Percentiles rank a stretch among this genome's conserved stretches.
These are phyloP conservation scores for Lomographa bimaculata DNA, from an alignment of 2,888 invertebrate genomes.

Conservation along the genomic window DNA sequence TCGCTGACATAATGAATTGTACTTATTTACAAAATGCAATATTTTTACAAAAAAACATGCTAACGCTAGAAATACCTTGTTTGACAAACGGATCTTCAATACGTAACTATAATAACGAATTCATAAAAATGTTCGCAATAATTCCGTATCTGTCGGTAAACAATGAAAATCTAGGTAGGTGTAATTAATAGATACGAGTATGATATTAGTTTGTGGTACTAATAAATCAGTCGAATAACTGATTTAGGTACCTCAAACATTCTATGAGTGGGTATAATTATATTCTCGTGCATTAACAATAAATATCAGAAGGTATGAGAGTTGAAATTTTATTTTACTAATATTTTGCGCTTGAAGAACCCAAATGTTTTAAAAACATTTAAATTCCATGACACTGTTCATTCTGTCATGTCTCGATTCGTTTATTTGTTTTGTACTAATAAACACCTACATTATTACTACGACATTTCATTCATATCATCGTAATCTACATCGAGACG, in stretches of 20 bases:
- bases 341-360: slow-evolving; percentile 1
- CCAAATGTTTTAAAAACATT: slow-evolving; percentile 21
- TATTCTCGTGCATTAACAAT: background rate
- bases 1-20: slow-evolving; percentile 61
- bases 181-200: background rate
- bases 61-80: slow-evolving; percentile 30
- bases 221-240: slow-evolving; percentile 2
- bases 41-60: slow-evolving; percentile 58
- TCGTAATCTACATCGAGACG: slow-evolving; percentile 78
- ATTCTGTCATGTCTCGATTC: slow-evolving; percentile 35
- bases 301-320: slow-evolving; percentile 1
- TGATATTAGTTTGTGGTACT: no score
- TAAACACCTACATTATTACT: slow-evolving; percentile 74
- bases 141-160: background rate
- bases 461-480: slow-evolving; percentile 72
- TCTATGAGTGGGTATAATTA: slow-evolving; percentile 2
- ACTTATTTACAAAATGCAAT: slow-evolving; percentile 82
- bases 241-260: background rate
- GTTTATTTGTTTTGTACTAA: slow-evolving; percentile 74
- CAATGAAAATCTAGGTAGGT: background rate
- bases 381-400: slow-evolving; percentile 13
- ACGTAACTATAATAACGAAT: background rate
- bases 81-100: slow-evolving; percentile 10
- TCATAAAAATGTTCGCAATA: slow-evolving; percentile 1
- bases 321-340: background rate